Evolutionary conservation across 2,113 vertebrate genomes (phyloP).

Genomic region (Turdus rufiventris): DNA sequence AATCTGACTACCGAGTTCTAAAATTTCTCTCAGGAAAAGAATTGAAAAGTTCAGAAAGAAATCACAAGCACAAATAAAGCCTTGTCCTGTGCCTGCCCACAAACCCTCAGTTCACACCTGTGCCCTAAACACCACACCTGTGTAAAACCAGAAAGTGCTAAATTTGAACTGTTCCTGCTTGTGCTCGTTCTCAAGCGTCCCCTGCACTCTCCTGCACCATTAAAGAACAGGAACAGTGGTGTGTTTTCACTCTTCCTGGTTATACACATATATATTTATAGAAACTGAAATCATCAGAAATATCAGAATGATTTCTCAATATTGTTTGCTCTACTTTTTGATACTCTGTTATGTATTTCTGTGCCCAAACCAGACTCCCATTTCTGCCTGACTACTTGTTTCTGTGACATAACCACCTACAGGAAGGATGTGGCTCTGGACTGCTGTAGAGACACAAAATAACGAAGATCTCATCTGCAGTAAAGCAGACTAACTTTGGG

Average conservation of each 20-base stretch:
- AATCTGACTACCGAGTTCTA: not conserved
- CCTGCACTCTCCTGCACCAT: not conserved
- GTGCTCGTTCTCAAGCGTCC: not conserved
- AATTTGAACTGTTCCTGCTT: not conserved
- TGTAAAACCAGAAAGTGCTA: not conserved
- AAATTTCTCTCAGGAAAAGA: not conserved
- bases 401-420: not conserved
- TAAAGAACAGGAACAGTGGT: not conserved
- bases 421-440: not conserved
- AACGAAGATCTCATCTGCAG: not conserved
- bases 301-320: not conserved
- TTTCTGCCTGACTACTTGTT: not conserved
- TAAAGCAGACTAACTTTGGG: not conserved
- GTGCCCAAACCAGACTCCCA: not conserved
- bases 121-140: not conserved
- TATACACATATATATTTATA: fast-evolving
- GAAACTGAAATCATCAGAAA: not conserved
- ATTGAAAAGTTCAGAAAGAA: not conserved
- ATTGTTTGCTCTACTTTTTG: not conserved
- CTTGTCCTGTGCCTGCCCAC: not conserved
- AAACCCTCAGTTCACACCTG: not conserved
- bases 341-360: not conserved
- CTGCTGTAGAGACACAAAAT: not conserved
- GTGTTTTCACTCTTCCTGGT: not conserved
- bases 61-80: not conserved